Evolutionary conservation across 2,113 vertebrate species (phyloP).

Genomic region (Noturus placidus): DNA sequence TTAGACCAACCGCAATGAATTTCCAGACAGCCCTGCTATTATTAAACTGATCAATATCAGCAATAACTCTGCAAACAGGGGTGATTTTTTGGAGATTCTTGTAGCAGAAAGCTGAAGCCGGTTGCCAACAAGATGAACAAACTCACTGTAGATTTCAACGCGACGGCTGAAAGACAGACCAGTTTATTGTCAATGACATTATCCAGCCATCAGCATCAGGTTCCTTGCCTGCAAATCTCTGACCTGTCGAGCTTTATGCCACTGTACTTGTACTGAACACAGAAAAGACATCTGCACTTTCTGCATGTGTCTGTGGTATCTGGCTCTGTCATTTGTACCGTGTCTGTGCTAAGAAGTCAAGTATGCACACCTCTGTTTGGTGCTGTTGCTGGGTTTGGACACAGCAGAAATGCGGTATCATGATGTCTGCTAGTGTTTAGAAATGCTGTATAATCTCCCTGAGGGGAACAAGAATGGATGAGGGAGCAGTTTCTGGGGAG

Average conservation of each 20-base stretch:
- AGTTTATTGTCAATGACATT: neutral
- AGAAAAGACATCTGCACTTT: neutral
- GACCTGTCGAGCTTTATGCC: neutral
- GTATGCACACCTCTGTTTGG: neutral
- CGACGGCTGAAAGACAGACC: neutral
- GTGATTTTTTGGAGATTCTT: neutral
- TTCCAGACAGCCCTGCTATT: neutral
- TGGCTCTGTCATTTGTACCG: neutral
- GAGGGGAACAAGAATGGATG: neutral
- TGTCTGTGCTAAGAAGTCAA: too few species aligned
- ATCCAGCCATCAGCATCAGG: neutral
- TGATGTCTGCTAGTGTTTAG: neutral
- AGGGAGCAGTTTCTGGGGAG: neutral
- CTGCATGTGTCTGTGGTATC: neutral
- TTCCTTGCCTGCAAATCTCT: neutral
- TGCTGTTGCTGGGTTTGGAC: neutral
- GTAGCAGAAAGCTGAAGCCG: neutral
- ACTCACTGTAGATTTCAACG: neutral
- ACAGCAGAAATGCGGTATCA: neutral
- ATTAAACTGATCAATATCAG: neutral
- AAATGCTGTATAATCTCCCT: conserved; percentile 6
- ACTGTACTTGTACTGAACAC: neutral
- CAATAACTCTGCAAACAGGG: neutral
- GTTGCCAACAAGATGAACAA: neutral
- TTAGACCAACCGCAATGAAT: neutral